Conservation (phyloP, 2,888 invertebrate genomes). For the Halictus quadricinctus region DNA sequence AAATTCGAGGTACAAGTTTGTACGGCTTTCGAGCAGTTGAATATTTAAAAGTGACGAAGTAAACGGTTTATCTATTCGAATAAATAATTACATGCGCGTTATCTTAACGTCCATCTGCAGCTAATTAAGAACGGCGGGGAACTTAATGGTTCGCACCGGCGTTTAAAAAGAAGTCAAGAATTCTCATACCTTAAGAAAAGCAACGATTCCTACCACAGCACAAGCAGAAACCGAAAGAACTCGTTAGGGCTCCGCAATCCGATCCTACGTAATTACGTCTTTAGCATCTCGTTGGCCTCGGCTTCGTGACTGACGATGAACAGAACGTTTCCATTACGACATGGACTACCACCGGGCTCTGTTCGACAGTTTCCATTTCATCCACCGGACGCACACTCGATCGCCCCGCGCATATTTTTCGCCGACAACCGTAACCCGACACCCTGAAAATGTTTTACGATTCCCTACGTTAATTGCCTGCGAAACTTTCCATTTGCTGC, state of each 20-base stretch:
- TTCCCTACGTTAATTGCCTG: not conserved
- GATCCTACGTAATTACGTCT: constrained; percentile 68
- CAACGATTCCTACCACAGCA: constrained; percentile 27
- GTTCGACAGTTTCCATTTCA: constrained; percentile 37
- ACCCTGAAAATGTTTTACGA: not conserved
- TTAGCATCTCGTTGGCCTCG: constrained; percentile 65
- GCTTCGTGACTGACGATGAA: constrained; percentile 48
- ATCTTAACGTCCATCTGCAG: not conserved
- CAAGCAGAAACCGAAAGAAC: constrained; percentile 30
- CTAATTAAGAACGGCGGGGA: constrained; percentile 8
- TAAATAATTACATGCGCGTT: constrained; percentile 9
- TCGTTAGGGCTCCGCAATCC: constrained; percentile 60
- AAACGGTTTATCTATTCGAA: not conserved
- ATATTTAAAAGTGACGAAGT: not conserved
- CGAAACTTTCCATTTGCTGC: not conserved
- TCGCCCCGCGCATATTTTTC: not conserved
- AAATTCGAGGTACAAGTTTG: not conserved
- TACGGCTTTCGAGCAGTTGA: not conserved
- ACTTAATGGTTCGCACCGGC: constrained; percentile 1
- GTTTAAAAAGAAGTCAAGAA: constrained; percentile 5
- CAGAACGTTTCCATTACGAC: constrained; percentile 64
- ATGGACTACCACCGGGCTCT: constrained; percentile 34
- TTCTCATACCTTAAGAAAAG: constrained; percentile 23
- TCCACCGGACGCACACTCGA: not conserved
- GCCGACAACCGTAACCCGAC: not conserved